Evolutionary conservation across 2,113 vertebrate species (phyloP), one percentile per base, ranked within the genome.

Genomic region (Chloropsis cyanopogon): DNA sequence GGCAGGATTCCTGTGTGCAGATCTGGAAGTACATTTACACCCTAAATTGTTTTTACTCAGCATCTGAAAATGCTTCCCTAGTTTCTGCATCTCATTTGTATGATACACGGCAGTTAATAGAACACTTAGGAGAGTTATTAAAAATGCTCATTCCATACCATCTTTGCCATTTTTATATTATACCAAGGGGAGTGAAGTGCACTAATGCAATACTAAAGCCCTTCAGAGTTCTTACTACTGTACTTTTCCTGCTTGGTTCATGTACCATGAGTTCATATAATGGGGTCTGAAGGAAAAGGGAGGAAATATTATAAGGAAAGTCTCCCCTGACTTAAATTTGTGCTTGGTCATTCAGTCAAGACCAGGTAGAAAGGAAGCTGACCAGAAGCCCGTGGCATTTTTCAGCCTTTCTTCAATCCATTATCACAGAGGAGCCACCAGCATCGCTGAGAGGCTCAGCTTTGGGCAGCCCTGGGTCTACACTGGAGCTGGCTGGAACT

Each of bases 81-180:
- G 88, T 88, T 95, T 93, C 91, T 92, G 73, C 71, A 84, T 95
- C 96, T 94, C 94, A 96, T 93, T 92, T 96, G 83, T 95, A 83
- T 96, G 82, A 96, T 95, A 88, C 93, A 95, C 35, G 7, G 92
- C 87, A 95, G 94, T 95, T 97, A 96, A 94, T 94, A 90, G 93
- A 97, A 96, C 94, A 95, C 87, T 97, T 97, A 96, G 94, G 96
- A 97, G 95, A 95, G 92, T 96, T 97, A 97, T 97, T 97, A 97
- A 97, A 97, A 96, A 91, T 4, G 50, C 54, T 92, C 90, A 92
- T 96, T 97, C 95, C 70, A 63, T 96, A 83, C 94, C 86, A 94
- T 95, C 95, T 90, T 95, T 97, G 92, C 90, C 94, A 96, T 95
- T 94, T 91, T 95, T 94, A 80, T 96, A 94, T 95, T 97, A 95